Evolutionary conservation across 1,140 invertebrate species (phyloP), one percentile per base, ranked within the genome.

Genomic region (Chironomus tepperi): DNA sequence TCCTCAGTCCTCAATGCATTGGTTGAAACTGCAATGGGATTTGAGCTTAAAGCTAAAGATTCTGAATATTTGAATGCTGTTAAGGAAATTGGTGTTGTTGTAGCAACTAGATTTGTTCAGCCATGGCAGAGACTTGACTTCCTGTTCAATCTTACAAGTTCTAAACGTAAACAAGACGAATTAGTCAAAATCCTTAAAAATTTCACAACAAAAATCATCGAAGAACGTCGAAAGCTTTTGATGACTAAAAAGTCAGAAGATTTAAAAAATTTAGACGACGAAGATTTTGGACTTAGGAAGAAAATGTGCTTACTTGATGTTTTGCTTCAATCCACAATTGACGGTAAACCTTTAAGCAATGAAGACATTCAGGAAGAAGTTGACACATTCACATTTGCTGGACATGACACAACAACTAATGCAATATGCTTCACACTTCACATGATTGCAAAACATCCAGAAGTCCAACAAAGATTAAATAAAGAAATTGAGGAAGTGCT

Each of bases 291-390:
- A 9, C 80, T 78, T 24, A 80, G 78, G 70, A 83, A 81, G 34
- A 83, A 82, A 75, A 82, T 83, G 78, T 83, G 83, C 15, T 92
- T 94, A 77, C 79, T 94, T 74, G 92, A 94, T 84, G 81, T 91
- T 72, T 78, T 94, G 16, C 79, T 94, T 10, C 85, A 89, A 76
- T 82, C 86, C 47, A 84, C 83, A 34, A 82, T 84, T 24, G 83
- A 85, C 75, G 85, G 83, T 12, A 81, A 83, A 43, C 80, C 83
- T 0, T 80, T 93, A 21, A 87, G 84, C 15, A 85, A 73, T 64
- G 21, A n/a, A n/a, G 86, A 87, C 76, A 86, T 88, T n/a, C 43
- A 78, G 18, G 80, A 84, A 77, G 80, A 83, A 77, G 83, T 84
- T 24, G 83, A 83, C 72, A 85, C 84, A 5, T 86, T 86, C 74